A percentile compares a stretch with the other conserved stretches of the same genome.
These are phyloP conservation scores for Dione juno DNA, from an alignment of 2,888 invertebrate genomes.

Conservation along the genomic window DNA sequence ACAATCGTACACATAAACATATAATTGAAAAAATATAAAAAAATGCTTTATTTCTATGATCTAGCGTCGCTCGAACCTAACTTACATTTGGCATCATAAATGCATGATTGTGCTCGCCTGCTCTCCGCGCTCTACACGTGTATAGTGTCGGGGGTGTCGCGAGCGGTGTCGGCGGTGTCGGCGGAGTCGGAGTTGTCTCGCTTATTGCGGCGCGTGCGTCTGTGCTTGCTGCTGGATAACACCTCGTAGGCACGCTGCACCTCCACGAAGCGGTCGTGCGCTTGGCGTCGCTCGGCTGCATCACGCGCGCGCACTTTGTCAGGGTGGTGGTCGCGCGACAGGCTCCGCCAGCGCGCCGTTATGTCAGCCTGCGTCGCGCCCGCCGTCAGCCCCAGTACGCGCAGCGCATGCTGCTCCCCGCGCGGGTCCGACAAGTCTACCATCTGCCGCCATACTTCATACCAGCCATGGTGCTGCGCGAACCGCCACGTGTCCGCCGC, in stretches of 20 bases:
- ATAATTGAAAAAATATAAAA: neutral
- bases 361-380: slow-evolving; percentile 94
- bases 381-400: slow-evolving; percentile 91
- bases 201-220: slow-evolving; percentile 89
- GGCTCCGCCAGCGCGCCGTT: slow-evolving; percentile 89
- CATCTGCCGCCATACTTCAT: slow-evolving; percentile 93
- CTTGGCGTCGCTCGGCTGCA: slow-evolving; percentile 86
- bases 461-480: slow-evolving; percentile 93
- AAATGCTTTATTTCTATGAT: neutral
- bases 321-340: slow-evolving; percentile 95
- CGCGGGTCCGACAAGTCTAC: slow-evolving; percentile 94
- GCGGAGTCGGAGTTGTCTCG: slow-evolving; percentile 83
- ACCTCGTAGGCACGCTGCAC: slow-evolving; percentile 96
- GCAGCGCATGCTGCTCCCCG: slow-evolving; percentile 91
- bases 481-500: slow-evolving; percentile 89
- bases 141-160: neutral
- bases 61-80: neutral
- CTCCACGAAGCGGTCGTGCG: slow-evolving; percentile 95
- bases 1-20: neutral
- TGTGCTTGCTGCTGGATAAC: slow-evolving; percentile 91
- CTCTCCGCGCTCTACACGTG: slow-evolving; percentile 1
- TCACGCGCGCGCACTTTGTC: slow-evolving; percentile 92
- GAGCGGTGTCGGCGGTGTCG: slow-evolving; percentile 51
- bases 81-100: slow-evolving; percentile 40
- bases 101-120: slow-evolving; percentile 16